Evolutionary conservation across 1,140 invertebrate genomes (phyloP).

Genomic region (Cydia strobilella): DNA sequence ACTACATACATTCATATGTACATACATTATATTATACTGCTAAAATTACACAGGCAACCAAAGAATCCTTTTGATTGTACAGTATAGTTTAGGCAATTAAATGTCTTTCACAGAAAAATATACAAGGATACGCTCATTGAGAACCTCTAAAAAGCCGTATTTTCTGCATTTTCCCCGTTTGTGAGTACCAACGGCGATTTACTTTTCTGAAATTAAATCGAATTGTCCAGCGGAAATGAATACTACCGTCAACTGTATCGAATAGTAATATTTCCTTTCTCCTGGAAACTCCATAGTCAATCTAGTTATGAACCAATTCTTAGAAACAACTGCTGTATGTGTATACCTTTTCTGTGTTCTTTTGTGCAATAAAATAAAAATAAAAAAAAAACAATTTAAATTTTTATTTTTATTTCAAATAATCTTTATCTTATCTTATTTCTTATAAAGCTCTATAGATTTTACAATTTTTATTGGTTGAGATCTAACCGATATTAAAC

Average conservation of each 20-base stretch:
- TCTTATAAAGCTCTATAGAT: neutral
- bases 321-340: too few relatives aligned
- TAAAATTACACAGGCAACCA: neutral
- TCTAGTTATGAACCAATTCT: too few relatives aligned
- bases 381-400: too few relatives aligned
- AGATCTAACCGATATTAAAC: too few relatives aligned
- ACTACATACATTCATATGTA: neutral
- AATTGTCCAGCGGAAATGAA: neutral
- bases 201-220: slow-evolving; percentile 5
- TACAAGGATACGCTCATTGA: neutral
- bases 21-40: neutral
- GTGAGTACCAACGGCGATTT: neutral
- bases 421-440: too few relatives aligned
- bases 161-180: neutral
- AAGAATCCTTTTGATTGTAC: neutral
- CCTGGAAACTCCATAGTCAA: too few relatives aligned
- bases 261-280: neutral
- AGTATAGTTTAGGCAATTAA: neutral
- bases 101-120: neutral
- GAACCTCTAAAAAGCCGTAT: neutral
- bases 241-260: neutral
- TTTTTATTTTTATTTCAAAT: too few relatives aligned
- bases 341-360: too few relatives aligned
- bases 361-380: too few relatives aligned
- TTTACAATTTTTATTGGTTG: neutral